A percentile compares a stretch with the other conserved stretches of the same genome.
Evolutionary conservation across 2,113 vertebrate genomes (phyloP).

Genomic region (Psittacula cyanocephala): DNA sequence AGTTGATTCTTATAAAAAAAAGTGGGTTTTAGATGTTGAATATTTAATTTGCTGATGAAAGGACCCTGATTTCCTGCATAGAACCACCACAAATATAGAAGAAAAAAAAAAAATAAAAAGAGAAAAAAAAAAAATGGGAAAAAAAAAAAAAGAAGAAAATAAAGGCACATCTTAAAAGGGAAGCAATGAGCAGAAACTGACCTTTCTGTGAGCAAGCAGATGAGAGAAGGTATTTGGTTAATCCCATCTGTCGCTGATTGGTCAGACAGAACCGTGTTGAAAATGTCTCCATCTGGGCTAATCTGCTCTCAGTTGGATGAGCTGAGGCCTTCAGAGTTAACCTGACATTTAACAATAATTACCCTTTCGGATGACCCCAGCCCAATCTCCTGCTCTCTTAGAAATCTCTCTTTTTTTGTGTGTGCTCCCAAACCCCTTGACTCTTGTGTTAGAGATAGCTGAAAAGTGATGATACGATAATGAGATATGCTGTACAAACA

Average conservation of each 20-base stretch:
- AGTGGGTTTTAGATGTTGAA: conserved; percentile 78
- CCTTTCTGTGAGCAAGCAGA: conserved; percentile 90
- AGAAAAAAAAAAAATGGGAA: too few relatives aligned
- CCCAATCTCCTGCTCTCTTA: conserved; percentile 83
- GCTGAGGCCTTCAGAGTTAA: conserved; percentile 89
- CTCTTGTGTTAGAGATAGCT: conserved; percentile 83
- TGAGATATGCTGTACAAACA: conserved; percentile 35
- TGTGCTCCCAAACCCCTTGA: conserved; percentile 80
- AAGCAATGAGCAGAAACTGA: conserved; percentile 89
- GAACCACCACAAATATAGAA: conserved; percentile 63
- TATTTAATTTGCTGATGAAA: conserved; percentile 88
- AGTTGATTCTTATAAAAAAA: conserved; percentile 76
- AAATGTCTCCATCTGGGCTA: conserved; percentile 93
- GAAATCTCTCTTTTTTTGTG: conserved; percentile 83
- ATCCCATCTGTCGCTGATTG: conserved; percentile 88
- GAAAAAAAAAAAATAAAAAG: not conserved
- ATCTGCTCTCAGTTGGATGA: conserved; percentile 91
- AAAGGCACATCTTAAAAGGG: conserved; percentile 81
- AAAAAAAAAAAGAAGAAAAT: not conserved
- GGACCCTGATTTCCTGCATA: conserved; percentile 73
- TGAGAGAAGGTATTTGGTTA: conserved; percentile 91
- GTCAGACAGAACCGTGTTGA: conserved; percentile 83
- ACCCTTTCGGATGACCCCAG: conserved; percentile 87
- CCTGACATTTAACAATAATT: conserved; percentile 96
- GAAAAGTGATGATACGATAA: conserved; percentile 66